Evolutionary conservation across 2,888 invertebrate genomes (phyloP).

Genomic region (Sericinus montela): DNA sequence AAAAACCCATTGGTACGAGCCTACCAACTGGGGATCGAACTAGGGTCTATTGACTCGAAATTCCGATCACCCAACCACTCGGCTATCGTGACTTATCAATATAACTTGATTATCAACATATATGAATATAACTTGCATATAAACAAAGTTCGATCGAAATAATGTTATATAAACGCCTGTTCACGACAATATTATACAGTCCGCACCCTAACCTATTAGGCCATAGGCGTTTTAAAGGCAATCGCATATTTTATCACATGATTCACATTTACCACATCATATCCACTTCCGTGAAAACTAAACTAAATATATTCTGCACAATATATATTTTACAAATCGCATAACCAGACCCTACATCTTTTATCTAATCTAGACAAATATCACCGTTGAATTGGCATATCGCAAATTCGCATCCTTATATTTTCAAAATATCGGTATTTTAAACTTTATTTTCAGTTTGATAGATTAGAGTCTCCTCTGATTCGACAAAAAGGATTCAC

Average conservation of each 20-base stretch:
- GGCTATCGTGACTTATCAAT: no score
- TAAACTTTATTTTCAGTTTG: not conserved
- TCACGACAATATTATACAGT: no score
- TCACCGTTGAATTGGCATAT: conserved; percentile 48
- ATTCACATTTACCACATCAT: conserved; percentile 6
- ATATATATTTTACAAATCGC: conserved; percentile 14
- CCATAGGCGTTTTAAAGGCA: no score
- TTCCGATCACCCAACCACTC: no score
- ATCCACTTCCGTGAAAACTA: conserved; percentile 14
- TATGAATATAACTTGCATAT: no score
- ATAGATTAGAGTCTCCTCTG: not conserved
- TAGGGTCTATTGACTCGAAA: no score
- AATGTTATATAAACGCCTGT: no score
- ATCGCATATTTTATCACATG: not conserved
- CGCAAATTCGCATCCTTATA: conserved; percentile 34
- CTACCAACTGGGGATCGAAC: no score
- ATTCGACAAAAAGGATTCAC: not conserved
- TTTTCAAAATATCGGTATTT: not conserved
- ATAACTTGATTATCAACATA: no score
- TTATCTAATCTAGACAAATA: conserved; percentile 65
- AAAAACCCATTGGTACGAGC: no score
- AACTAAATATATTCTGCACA: conserved; percentile 8
- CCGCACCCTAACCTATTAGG: no score
- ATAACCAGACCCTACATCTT: conserved; percentile 29
- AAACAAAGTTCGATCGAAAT: no score